These are phyloP conservation scores for Enteromius fasciolatus DNA, from an alignment of 2,797 vertebrate species.

Conservation along the genomic window DNA sequence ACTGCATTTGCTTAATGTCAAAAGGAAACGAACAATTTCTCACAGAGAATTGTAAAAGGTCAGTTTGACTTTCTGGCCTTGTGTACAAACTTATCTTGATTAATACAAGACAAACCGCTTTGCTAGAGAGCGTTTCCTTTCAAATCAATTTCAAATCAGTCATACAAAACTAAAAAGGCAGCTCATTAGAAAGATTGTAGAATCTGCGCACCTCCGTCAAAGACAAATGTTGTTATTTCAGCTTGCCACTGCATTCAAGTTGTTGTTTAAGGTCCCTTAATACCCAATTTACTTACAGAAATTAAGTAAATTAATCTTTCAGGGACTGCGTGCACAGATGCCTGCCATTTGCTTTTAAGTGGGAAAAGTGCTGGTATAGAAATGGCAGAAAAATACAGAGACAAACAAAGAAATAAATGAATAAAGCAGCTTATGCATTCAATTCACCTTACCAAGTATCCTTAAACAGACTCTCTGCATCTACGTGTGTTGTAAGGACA, in stretches of 20 bases:
- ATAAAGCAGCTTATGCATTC: not conserved
- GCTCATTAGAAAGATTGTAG: conserved; percentile 47
- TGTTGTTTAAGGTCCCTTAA: conserved; percentile 78
- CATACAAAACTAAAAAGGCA: conserved; percentile 1
- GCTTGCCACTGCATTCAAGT: conserved; percentile 76
- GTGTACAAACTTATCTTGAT: conserved; percentile 20
- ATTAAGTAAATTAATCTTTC: conserved; percentile 81
- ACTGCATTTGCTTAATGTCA: conserved; percentile 40
- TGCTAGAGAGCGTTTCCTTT: not conserved
- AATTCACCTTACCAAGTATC: not conserved
- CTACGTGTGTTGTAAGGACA: conserved; percentile 30
- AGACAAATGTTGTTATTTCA: conserved; percentile 82
- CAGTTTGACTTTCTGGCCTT: conserved; percentile 38
- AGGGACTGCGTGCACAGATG: conserved; percentile 54
- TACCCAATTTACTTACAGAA: conserved; percentile 77
- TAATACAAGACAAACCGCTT: conserved; percentile 25
- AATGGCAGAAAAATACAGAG: conserved; percentile 1
- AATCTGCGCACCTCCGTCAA: conserved; percentile 66
- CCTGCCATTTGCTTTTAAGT: conserved; percentile 20
- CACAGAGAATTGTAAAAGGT: conserved; percentile 39
- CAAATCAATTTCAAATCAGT: conserved; percentile 25
- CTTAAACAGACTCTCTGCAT: conserved; percentile 12
- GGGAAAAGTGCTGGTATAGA: not conserved
- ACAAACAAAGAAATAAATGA: not conserved
- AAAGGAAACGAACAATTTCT: conserved; percentile 12